phyloP scores from a whole-genome alignment of 2,888 invertebrate genomes.

The Acrobasis suavella region DNA sequence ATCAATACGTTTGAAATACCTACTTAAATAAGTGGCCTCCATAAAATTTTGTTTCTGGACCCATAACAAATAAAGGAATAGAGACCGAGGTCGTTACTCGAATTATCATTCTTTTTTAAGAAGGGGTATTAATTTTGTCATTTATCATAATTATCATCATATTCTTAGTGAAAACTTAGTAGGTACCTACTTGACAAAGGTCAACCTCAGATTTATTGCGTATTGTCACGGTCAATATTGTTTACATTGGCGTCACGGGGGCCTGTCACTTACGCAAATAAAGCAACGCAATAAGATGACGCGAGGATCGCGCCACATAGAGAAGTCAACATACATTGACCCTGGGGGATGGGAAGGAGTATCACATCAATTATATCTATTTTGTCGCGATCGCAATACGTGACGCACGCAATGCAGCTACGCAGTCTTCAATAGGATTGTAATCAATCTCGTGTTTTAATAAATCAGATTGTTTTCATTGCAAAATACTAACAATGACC shows the following conservation, averaged over 20 bases:
- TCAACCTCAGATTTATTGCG: neutral
- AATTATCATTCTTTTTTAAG: too few relatives aligned
- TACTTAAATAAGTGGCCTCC: too few relatives aligned
- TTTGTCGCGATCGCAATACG: slow-evolving; percentile 1
- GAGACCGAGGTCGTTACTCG: too few relatives aligned
- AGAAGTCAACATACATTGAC: slow-evolving; percentile 13
- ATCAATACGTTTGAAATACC: neutral
- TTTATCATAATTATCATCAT: neutral
- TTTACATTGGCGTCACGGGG: slow-evolving; percentile 1
- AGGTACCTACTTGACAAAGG: neutral
- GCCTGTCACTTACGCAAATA: slow-evolving; percentile 16
- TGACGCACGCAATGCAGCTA: slow-evolving; percentile 15
- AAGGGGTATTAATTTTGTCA: too few relatives aligned
- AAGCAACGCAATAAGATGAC: slow-evolving; percentile 11
- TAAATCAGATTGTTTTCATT: slow-evolving; percentile 19
- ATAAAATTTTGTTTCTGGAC: too few relatives aligned
- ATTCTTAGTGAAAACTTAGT: too few relatives aligned
- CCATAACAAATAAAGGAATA: too few relatives aligned
- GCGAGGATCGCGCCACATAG: neutral
- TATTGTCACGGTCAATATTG: slow-evolving; percentile 2
- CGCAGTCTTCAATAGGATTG: slow-evolving; percentile 20
- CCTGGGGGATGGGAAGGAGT: slow-evolving; percentile 1
- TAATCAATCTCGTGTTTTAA: slow-evolving; percentile 14
- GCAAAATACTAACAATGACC: slow-evolving; percentile 9
- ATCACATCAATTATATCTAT: slow-evolving; percentile 16